Evolutionary conservation across 1,140 invertebrate species (phyloP).

Genomic region (Meloidogyne floridensis): DNA sequence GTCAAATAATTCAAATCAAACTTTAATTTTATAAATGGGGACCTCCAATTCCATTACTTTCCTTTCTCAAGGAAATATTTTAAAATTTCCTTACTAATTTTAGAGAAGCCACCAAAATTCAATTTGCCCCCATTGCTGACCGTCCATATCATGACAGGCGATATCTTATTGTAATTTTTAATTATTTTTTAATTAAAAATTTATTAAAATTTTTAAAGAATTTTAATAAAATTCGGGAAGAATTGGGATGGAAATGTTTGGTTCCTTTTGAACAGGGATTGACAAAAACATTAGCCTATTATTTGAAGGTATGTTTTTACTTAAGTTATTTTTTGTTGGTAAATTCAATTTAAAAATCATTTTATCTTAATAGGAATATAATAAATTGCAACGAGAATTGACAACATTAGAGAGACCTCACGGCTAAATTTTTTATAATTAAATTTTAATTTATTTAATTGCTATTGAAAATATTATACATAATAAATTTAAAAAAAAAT

Average conservation of each 20-base stretch:
- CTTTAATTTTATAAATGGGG: no score
- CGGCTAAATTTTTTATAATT: not conserved
- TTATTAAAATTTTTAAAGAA: conserved; percentile 27
- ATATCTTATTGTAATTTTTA: conserved; percentile 54
- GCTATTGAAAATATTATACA: no score
- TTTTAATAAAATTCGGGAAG: conserved; percentile 58
- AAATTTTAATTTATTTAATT: no score
- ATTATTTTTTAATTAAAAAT: not conserved
- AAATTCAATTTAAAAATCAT: not conserved
- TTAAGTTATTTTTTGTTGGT: conserved; percentile 20
- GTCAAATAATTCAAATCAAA: no score
- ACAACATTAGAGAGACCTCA: conserved; percentile 18
- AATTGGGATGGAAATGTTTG: conserved; percentile 61
- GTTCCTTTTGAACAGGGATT: conserved; percentile 62
- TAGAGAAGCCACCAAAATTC: conserved; percentile 41
- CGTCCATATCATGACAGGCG: conserved; percentile 65
- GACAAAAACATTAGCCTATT: conserved; percentile 60
- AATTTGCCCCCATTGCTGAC: conserved; percentile 60
- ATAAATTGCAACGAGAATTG: conserved; percentile 25
- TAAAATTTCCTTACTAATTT: conserved; percentile 15
- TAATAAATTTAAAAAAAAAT: no score
- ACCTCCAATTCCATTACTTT: no score
- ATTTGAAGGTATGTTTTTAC: conserved; percentile 41
- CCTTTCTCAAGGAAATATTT: no score
- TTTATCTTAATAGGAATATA: conserved; percentile 27